Conservation (phyloP, 2,888 invertebrate genomes). For the Cantharis flavilabris region DNA sequence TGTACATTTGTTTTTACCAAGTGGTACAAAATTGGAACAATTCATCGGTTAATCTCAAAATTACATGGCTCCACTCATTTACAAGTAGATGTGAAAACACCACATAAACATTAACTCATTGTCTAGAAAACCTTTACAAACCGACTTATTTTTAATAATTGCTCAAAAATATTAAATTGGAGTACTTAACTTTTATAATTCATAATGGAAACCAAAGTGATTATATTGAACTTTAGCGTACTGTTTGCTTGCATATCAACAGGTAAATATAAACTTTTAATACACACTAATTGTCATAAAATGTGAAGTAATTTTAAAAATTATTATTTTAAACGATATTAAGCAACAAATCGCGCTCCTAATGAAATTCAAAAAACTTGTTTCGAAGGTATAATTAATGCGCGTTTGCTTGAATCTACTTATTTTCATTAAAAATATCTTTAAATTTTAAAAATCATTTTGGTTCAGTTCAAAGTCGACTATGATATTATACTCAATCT, state of each 20-base stretch:
- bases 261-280: neutral
- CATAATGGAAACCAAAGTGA: neutral
- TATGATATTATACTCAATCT: no score
- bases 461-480: neutral
- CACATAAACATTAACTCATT: constrained; percentile 2
- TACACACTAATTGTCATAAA: neutral
- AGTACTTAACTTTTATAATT: neutral
- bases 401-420: neutral
- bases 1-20: neutral
- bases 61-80: neutral
- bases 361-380: neutral
- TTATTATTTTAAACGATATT: neutral
- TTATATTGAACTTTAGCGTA: neutral
- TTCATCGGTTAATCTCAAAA: neutral
- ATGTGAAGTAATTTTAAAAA: neutral
- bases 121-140: constrained; percentile 8
- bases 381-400: neutral
- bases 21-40: neutral
- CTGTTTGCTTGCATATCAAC: neutral
- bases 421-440: neutral
- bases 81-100: neutral
- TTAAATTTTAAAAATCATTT: neutral
- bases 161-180: neutral
- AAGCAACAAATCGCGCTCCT: neutral
- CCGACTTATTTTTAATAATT: constrained; percentile 1